phyloP scores from a whole-genome alignment of 2,888 invertebrate genomes.

The Cheilosia scutellata region DNA sequence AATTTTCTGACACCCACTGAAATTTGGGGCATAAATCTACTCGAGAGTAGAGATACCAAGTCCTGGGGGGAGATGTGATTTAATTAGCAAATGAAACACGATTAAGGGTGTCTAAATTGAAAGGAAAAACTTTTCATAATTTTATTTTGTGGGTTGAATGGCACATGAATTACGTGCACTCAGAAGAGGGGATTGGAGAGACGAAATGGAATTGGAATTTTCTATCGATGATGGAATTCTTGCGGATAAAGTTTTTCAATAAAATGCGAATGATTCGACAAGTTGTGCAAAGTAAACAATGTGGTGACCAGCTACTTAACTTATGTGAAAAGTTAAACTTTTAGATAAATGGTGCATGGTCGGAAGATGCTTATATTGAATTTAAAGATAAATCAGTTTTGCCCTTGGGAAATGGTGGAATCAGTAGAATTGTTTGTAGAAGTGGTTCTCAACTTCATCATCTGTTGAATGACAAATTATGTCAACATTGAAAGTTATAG shows the following conservation, averaged over 20 bases:
- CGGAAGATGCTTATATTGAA: background rate
- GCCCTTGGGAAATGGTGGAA: background rate
- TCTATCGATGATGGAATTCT: conserved; percentile 29
- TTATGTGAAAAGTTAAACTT: conserved; percentile 5
- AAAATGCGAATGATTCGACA: conserved; percentile 49
- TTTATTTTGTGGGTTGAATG: conserved; percentile 21
- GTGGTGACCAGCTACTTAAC: conserved; percentile 13
- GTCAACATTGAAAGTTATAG: conserved; percentile 3
- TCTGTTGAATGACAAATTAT: conserved; percentile 26
- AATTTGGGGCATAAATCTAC: background rate
- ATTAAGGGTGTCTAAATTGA: conserved; percentile 31
- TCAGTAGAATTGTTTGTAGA: conserved; percentile 5
- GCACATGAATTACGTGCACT: conserved; percentile 11
- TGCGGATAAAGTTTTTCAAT: conserved; percentile 55
- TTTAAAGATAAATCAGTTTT: background rate
- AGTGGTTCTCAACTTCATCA: conserved; percentile 12
- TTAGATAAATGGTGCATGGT: background rate
- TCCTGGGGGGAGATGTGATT: conserved; percentile 23
- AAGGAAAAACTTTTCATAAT: conserved; percentile 14
- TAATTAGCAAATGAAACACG: conserved; percentile 41
- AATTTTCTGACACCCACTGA: background rate
- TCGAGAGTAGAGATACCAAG: background rate
- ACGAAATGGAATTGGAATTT: background rate
- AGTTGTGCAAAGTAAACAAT: conserved; percentile 51
- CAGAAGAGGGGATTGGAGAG: conserved; percentile 1